Evolutionary conservation across 1,140 invertebrate genomes (phyloP).

Genomic region (Drosophila arizonae): DNA sequence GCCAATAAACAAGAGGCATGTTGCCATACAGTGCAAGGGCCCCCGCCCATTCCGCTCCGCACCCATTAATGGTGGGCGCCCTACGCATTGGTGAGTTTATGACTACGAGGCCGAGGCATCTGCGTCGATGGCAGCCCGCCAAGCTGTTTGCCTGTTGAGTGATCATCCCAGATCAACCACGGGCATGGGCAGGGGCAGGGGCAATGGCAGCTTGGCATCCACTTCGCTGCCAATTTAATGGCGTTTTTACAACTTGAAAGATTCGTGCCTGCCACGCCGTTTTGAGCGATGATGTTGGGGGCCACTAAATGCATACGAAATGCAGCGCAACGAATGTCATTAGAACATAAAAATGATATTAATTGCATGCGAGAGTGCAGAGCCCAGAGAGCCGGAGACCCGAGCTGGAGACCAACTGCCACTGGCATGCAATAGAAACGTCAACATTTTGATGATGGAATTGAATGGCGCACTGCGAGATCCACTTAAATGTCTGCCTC

Average conservation of each 20-base stretch:
- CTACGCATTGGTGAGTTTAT: slow-evolving; percentile 66
- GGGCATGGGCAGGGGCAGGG: slow-evolving; percentile 14
- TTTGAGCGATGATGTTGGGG: slow-evolving; percentile 74
- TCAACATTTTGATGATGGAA: slow-evolving; percentile 71
- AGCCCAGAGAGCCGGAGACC: slow-evolving; percentile 2
- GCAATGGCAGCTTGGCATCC: slow-evolving; percentile 57
- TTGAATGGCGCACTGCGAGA: slow-evolving; percentile 29
- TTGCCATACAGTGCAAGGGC: slow-evolving; percentile 24
- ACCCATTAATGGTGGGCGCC: slow-evolving; percentile 64
- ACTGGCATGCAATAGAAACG: slow-evolving; percentile 66
- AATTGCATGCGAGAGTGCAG: slow-evolving; percentile 78
- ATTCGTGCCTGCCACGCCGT: slow-evolving; percentile 79
- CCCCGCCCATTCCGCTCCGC: slow-evolving; percentile 7
- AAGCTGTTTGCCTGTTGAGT: slow-evolving; percentile 32
- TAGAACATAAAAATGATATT: slow-evolving; percentile 82
- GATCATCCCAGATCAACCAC: slow-evolving; percentile 43
- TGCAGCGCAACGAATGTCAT: slow-evolving; percentile 81
- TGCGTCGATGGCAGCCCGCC: slow-evolving; percentile 19
- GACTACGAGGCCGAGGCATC: slow-evolving; percentile 21
- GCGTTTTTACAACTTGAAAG: slow-evolving; percentile 82
- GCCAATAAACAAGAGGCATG: slow-evolving; percentile 70
- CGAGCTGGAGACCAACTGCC: slow-evolving; percentile 17
- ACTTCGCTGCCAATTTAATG: slow-evolving; percentile 81
- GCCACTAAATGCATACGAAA: slow-evolving; percentile 70
- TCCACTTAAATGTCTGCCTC: slow-evolving; percentile 32